Evolutionary conservation across 2,888 invertebrate species (phyloP).

Genomic region (Lapara coniferarum): DNA sequence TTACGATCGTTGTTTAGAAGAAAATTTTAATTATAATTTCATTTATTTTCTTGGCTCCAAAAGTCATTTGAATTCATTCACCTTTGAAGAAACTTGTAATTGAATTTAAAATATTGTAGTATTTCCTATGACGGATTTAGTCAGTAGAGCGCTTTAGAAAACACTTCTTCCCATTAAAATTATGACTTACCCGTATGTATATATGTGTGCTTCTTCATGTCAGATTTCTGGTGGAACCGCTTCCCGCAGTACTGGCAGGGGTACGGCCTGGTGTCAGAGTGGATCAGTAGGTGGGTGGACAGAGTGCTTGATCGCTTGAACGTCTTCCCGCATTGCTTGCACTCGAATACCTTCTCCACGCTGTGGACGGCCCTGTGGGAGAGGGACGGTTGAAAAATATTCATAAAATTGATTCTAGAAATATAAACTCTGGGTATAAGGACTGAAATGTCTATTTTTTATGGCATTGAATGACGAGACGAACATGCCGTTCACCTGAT

Average conservation of each 20-base stretch:
- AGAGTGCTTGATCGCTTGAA: conserved; percentile 98
- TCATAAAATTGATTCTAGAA: neutral
- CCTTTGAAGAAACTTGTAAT: too few relatives aligned
- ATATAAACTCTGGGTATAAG: too few relatives aligned
- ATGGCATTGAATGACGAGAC: too few relatives aligned
- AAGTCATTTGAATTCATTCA: too few relatives aligned
- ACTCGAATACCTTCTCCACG: conserved; percentile 96
- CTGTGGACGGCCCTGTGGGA: conserved; percentile 92
- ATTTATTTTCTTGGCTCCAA: too few relatives aligned
- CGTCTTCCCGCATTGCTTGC: conserved; percentile 98
- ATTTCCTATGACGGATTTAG: too few relatives aligned
- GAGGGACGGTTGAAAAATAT: conserved; percentile 26
- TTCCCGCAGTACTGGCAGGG: conserved; percentile 99
- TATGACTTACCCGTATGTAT: conserved; percentile 92
- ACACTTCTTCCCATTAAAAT: neutral
- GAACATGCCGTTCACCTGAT: too few relatives aligned
- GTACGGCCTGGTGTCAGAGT: conserved; percentile 98
- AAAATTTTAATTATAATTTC: too few relatives aligned
- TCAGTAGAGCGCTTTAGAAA: too few relatives aligned
- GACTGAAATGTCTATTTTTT: too few relatives aligned
- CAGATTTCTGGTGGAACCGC: conserved; percentile 99
- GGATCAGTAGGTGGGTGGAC: conserved; percentile 98
- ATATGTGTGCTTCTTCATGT: conserved; percentile 99
- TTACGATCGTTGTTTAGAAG: too few relatives aligned
- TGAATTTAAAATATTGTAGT: too few relatives aligned